A percentile compares a stretch with the other conserved stretches of the same genome.
Evolutionary conservation across 2,888 invertebrate genomes (phyloP).

Genomic region (Drosophila niveifrons): DNA sequence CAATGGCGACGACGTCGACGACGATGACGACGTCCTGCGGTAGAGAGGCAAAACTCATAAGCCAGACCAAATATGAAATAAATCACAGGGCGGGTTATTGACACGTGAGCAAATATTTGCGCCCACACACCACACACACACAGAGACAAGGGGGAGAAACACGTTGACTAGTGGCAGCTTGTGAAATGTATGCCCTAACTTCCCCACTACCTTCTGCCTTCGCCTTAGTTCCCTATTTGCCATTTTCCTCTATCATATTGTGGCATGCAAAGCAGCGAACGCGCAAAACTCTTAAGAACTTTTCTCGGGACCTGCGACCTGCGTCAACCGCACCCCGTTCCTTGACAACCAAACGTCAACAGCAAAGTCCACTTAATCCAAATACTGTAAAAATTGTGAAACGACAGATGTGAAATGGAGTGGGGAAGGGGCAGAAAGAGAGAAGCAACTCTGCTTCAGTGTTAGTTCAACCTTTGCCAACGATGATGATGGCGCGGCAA

Average conservation of each 20-base stretch:
- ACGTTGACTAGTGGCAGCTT: slow-evolving; percentile 58
- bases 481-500: slow-evolving; percentile 54
- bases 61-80: slow-evolving; percentile 78
- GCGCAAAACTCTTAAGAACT: slow-evolving; percentile 68
- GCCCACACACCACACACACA: slow-evolving; percentile 28
- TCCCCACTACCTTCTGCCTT: slow-evolving; percentile 14
- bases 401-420: slow-evolving; percentile 12
- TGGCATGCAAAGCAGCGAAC: slow-evolving; percentile 67
- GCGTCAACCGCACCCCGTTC: slow-evolving; percentile 13
- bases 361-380: slow-evolving; percentile 80
- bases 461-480: slow-evolving; percentile 71
- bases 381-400: slow-evolving; percentile 76
- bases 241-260: slow-evolving; percentile 19
- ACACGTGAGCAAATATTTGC: slow-evolving; percentile 80
- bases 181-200: slow-evolving; percentile 33
- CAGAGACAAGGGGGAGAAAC: not conserved
- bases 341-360: slow-evolving; percentile 59
- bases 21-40: not conserved
- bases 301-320: slow-evolving; percentile 40
- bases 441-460: slow-evolving; percentile 49
- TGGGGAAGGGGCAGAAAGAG: too few relatives aligned
- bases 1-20: not conserved
- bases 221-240: not conserved
- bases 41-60: slow-evolving; percentile 53
- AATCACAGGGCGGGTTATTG: slow-evolving; percentile 80